These are phyloP conservation scores for Ispidina picta DNA, from an alignment of 2,797 vertebrate genomes.

Conservation along the genomic window DNA sequence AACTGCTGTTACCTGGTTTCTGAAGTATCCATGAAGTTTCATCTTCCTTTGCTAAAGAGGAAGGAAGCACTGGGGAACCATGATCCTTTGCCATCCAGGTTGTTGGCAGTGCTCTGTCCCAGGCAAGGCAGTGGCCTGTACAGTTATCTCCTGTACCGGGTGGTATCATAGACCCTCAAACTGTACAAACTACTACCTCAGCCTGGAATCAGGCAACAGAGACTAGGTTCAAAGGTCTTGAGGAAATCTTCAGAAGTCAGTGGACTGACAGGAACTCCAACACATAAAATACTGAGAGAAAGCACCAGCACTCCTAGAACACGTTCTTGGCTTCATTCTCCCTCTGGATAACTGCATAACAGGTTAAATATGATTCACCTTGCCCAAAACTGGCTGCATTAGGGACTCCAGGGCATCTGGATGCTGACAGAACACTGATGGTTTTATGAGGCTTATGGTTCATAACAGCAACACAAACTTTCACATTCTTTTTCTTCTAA, in stretches of 20 bases:
- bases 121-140: conserved; percentile 99
- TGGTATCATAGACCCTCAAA: conserved; percentile 99
- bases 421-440: neutral
- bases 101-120: conserved; percentile 82
- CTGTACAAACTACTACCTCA: conserved; percentile 99
- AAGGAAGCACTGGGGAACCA: conserved; percentile 5
- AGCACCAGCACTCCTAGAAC: neutral
- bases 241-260: conserved; percentile 69
- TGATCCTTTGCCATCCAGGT: neutral
- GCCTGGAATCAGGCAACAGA: conserved; percentile 87
- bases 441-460: neutral
- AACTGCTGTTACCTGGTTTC: conserved; percentile 67
- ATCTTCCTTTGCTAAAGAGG: conserved; percentile 30
- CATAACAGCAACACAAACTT: neutral
- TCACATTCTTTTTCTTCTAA: neutral
- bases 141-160: conserved; percentile 99
- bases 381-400: neutral
- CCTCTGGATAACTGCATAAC: neutral
- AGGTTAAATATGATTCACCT: neutral
- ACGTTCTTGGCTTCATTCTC: neutral
- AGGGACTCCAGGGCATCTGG: neutral
- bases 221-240: conserved; percentile 16
- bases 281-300: neutral
- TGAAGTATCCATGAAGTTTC: conserved; percentile 17
- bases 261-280: neutral